Percentiles rank a stretch among this genome's conserved stretches.
These are phyloP conservation scores for Loris lydekkerianus DNA, from an alignment of 2,797 vertebrate species.

Conservation along the genomic window DNA sequence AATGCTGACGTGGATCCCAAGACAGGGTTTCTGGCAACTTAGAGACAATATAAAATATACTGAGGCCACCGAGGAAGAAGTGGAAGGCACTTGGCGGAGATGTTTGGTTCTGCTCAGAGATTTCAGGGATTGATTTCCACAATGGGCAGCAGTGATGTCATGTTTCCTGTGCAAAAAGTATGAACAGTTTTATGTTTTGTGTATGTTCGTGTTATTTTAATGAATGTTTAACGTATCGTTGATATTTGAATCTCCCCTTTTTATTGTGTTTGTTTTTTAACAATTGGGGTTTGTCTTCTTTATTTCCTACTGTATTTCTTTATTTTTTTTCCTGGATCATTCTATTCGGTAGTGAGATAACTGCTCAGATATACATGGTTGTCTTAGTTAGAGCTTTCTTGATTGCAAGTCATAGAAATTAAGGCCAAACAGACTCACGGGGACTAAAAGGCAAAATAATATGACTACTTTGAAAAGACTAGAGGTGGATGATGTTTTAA, in stretches of 20 bases:
- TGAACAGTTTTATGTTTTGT: not conserved
- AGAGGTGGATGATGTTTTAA: not conserved
- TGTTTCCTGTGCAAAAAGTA: slow-evolving; percentile 11
- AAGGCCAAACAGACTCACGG: not conserved
- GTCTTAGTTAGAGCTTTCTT: not conserved
- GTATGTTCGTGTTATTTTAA: not conserved
- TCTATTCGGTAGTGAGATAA: not conserved
- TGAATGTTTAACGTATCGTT: not conserved
- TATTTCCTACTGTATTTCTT: not conserved
- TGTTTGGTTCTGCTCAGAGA: not conserved
- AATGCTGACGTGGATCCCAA: not conserved
- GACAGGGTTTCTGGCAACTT: not conserved
- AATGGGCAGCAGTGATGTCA: not conserved
- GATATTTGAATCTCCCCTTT: not conserved
- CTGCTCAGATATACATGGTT: not conserved
- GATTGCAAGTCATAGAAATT: slow-evolving; percentile 44
- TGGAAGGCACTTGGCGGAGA: not conserved
- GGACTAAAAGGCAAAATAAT: not conserved
- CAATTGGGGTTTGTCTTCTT: not conserved
- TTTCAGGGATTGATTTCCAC: not conserved
- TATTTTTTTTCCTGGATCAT: not conserved
- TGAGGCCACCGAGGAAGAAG: not conserved
- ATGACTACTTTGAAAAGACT: not conserved
- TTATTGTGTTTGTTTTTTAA: not conserved
- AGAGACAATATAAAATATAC: not conserved